Evolutionary conservation across 2,888 invertebrate genomes (phyloP), one percentile per base, ranked within the genome.

Genomic region (Rhamnusium bicolor): DNA sequence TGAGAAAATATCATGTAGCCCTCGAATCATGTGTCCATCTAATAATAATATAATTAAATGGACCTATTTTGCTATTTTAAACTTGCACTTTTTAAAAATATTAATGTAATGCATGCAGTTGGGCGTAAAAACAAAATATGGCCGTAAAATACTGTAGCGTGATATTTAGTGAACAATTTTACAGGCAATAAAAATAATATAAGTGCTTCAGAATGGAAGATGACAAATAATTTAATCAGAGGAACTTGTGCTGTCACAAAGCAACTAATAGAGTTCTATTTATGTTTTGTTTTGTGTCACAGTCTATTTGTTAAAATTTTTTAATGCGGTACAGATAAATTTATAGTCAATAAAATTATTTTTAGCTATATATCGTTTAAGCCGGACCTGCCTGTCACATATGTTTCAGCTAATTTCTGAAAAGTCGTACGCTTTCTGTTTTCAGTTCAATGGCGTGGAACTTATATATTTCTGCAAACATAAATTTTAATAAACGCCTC

Each of bases 401-500:
- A 80, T 84, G 84, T 83, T 84, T 81, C 81, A 77, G 80, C 78
- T 83, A 83, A 84, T 85, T 84, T 83, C 79, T 81, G 78, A 81
- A 82, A 83, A 82, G 65, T 51, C n/a, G 32, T 53, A 58, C 24
- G 53, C 14, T 65, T 19, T 53, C 47, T 56, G 68, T 18, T 71
- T 67, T 68, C 62, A 58, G 49, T 49, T 65, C 71, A 71, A 65
- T 65, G 71, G 71, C 58, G 65, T 65, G 27, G 27, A 51, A 65
- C 53, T 65, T 65, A 65, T 32, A 53, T 53, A 49, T 63, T 51
- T 19, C 49, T 16, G 49, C 63, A 19, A 65, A 27, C 53, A 65
- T 77, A 77, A 74, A 77, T 77, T 74, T 68, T 67, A 66, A 67
- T 70, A 72, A 68, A 77, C 60, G 68, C 67, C 71, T 62, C 63